A percentile compares a stretch with the other conserved stretches of the same genome.
These are phyloP conservation scores for Mnemiopsis leidyi DNA, from an alignment of 37 sponge, comb jelly and placozoan species.

Conservation along the genomic window DNA sequence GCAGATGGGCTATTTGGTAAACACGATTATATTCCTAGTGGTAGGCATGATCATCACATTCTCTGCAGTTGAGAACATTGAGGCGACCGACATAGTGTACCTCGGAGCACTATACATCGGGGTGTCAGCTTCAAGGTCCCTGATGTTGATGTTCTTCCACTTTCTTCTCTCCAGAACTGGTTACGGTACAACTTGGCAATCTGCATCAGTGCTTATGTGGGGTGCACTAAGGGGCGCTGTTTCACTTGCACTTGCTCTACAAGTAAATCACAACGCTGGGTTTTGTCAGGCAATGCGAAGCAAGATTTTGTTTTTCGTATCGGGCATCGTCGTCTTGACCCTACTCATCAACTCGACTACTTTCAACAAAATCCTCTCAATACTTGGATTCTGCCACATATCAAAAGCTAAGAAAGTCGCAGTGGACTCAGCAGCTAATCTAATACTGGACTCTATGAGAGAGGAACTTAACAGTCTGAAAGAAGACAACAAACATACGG, in stretches of 20 bases:
- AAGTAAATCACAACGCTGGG: constrained; percentile 73
- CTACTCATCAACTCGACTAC: constrained; percentile 86
- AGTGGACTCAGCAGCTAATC: constrained; percentile 73
- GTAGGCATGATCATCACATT: constrained; percentile 86
- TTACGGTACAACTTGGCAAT: constrained; percentile 76
- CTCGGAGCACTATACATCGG: constrained; percentile 77
- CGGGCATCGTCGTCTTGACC: constrained; percentile 88
- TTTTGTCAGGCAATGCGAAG: constrained; percentile 71
- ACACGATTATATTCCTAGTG: constrained; percentile 87
- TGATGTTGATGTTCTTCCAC: constrained; percentile 66
- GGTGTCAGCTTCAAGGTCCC: constrained; percentile 69
- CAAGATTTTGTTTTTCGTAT: constrained; percentile 84
- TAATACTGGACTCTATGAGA: constrained; percentile 70
- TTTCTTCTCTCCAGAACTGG: constrained; percentile 79
- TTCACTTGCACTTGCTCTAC: constrained; percentile 83
- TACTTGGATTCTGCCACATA: constrained; percentile 84
- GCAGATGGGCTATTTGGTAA: constrained; percentile 87
- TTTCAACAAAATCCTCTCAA: constrained; percentile 72
- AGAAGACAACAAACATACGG: constrained; percentile 79
- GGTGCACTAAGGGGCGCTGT: constrained; percentile 93
- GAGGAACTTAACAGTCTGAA: constrained; percentile 78
- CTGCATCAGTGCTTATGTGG: constrained; percentile 79
- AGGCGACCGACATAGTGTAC: constrained; percentile 75
- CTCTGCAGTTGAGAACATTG: constrained; percentile 74
- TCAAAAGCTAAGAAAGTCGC: constrained; percentile 74